Percentiles rank a stretch among this genome's conserved stretches.
These are phyloP conservation scores for Antennarius maculatus DNA, from an alignment of 2,797 vertebrate species.

Conservation along the genomic window DNA sequence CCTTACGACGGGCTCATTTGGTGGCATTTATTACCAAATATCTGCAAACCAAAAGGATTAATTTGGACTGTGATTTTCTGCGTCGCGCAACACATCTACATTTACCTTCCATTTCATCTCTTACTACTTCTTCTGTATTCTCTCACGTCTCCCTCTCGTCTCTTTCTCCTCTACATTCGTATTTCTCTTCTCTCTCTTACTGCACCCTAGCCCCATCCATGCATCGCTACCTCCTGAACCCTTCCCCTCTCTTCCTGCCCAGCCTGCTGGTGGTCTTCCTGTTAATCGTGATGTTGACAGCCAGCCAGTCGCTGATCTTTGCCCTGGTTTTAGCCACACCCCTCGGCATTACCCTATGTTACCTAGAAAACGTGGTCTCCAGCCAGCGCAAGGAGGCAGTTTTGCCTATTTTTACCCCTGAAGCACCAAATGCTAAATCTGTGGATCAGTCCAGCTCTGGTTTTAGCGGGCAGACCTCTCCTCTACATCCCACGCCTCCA, in stretches of 20 bases:
- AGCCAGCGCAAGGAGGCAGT: conserved; percentile 60
- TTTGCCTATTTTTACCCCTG: conserved; percentile 12
- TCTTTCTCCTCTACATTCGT: conserved; percentile 56
- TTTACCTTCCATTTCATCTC: conserved; percentile 28
- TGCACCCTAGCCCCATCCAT: conserved; percentile 76
- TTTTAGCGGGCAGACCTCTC: conserved; percentile 21
- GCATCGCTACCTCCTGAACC: conserved; percentile 84
- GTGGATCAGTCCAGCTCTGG: conserved; percentile 27
- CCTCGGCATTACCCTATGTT: conserved; percentile 92
- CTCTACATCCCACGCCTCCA: conserved; percentile 42
- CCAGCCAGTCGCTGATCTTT: conserved; percentile 89
- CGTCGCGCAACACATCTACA: conserved; percentile 12
- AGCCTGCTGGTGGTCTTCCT: conserved; percentile 89
- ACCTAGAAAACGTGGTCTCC: conserved; percentile 87
- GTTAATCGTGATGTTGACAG: conserved; percentile 87
- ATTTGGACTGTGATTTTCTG: conserved; percentile 23
- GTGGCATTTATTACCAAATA: conserved; percentile 22
- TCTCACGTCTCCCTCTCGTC: conserved; percentile 33
- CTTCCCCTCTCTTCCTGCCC: conserved; percentile 89
- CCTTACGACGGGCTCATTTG: conserved; percentile 20
- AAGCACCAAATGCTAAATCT: conserved; percentile 25
- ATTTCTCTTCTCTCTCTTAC: conserved; percentile 61
- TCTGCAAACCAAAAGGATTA: conserved; percentile 31
- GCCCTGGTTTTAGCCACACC: conserved; percentile 91
- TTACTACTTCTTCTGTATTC: conserved; percentile 13